A percentile compares a stretch with the other conserved stretches of the same genome.
Conservation (phyloP, 1,140 invertebrate genomes). For the Tetramorium alpestre region DNA sequence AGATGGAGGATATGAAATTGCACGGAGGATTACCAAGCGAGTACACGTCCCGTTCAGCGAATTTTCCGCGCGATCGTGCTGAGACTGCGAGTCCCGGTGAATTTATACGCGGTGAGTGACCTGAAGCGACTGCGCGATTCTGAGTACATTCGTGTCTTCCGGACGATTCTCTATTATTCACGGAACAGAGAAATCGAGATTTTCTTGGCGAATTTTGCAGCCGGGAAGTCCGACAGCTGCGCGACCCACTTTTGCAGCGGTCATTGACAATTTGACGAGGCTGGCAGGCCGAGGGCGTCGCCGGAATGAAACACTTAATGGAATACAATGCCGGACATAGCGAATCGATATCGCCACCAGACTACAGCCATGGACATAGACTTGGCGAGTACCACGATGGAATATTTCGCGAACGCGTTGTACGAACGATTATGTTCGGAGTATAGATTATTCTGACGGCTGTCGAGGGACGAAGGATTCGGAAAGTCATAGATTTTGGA, state of each 20-base stretch:
- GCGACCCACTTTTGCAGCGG: conserved; percentile 66
- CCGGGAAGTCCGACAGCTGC: conserved; percentile 63
- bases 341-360: conserved; percentile 12
- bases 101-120: conserved; percentile 46
- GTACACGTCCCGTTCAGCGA: conserved; percentile 46
- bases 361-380: background rate
- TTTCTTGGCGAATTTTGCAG: conserved; percentile 61
- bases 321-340: background rate
- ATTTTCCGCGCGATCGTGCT: conserved; percentile 51
- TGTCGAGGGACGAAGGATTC: background rate
- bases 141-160: conserved; percentile 56
- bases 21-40: conserved; percentile 18
- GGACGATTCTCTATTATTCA: conserved; percentile 73
- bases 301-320: conserved; percentile 20
- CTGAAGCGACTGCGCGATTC: conserved; percentile 30
- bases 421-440: background rate
- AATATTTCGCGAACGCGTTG: background rate
- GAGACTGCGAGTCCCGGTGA: conserved; percentile 36
- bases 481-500: background rate
- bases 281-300: conserved; percentile 13
- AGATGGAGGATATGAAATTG: conserved; percentile 28
- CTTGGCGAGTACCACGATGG: background rate
- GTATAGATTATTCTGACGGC: background rate
- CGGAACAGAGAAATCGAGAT: conserved; percentile 63
- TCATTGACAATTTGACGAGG: conserved; percentile 58